Evolutionary conservation across 2,888 invertebrate genomes (phyloP), one percentile per base, ranked within the genome.

Genomic region (Abrostola triplasia): DNA sequence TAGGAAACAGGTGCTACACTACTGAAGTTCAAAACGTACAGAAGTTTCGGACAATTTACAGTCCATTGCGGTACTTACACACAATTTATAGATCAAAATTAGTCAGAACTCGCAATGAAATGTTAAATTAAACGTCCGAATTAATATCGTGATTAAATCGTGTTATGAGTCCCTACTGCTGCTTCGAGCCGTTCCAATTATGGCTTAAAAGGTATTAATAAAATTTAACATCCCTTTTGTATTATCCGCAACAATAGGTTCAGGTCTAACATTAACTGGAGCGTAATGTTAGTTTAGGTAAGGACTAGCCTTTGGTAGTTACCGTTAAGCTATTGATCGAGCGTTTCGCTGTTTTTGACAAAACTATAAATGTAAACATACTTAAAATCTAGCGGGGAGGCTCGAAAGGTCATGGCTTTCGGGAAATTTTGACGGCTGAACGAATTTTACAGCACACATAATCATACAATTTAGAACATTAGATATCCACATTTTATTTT

Each of bases 1-100:
- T 73, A 73, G 59, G 62, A 60, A 73, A 72, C 73, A 76, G 73
- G 73, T 76, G 73, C 55, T 62, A 67, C 73, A 72, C 77, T 57
- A 72, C 67, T 73, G 73, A 57, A 73, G 59, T 67, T 59, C 64
- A 73, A 68, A 73, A 49, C 47, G 59, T 50, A 71, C 76, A 60
- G 66, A 71, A 76, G 57, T 72, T 76, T 76, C 50, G 58, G 63
- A 72, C 67, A 63, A 49, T 76, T 72, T 24, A 44, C 52, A 73
- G 73, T 76, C 58, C 68, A 76, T 73, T 59, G 67, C 77, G 41
- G 58, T 44, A 59, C 41, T 67, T 35, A 48, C 47, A 51, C 49
- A 64, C 60, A 76, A 60, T 76, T 70, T 71, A 76, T 60, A 61
- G 40, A 56, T 36, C 13, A 12, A 56, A 53, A 61, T 71, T 54